Conservation (phyloP, 2,888 invertebrate species). For the Hyles lineata region DNA sequence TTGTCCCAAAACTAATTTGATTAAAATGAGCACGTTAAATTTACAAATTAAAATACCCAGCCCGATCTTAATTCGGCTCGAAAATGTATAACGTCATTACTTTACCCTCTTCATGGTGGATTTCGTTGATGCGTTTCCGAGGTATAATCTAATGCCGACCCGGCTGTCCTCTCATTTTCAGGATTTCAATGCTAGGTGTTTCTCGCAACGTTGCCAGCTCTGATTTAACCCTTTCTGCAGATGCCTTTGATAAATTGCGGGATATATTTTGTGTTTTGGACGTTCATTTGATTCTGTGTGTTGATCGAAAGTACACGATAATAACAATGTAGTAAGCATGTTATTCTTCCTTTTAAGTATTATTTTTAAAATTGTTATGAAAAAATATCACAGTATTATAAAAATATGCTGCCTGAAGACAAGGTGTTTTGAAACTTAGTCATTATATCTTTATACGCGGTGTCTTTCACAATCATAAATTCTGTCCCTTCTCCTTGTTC, state of each 20-base stretch:
- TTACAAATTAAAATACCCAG: slow-evolving; percentile 57
- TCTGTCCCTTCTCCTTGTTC: no score
- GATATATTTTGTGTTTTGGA: background rate
- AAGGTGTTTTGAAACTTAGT: no score
- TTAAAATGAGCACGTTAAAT: slow-evolving; percentile 50
- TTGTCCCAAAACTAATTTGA: slow-evolving; percentile 45
- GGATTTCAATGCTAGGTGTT: slow-evolving; percentile 51
- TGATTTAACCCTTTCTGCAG: slow-evolving; percentile 44
- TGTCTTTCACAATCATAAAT: no score
- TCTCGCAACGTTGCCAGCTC: slow-evolving; percentile 39
- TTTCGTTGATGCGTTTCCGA: slow-evolving; percentile 63
- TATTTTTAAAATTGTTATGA: no score
- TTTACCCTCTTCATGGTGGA: slow-evolving; percentile 70
- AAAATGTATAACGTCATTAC: slow-evolving; percentile 71
- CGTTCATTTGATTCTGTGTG: background rate
- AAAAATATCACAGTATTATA: no score
- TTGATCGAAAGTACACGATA: background rate
- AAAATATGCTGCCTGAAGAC: no score
- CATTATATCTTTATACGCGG: no score
- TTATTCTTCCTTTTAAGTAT: no score
- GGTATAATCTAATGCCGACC: slow-evolving; percentile 66
- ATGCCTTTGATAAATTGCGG: background rate
- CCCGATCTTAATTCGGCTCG: slow-evolving; percentile 58
- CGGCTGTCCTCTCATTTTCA: slow-evolving; percentile 50
- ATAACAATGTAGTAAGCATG: no score